Percentiles rank a stretch among this genome's conserved stretches.
Evolutionary conservation across 2,113 vertebrate genomes (phyloP).

Genomic region (Mus musculus): GRCm39 chr6:22124001-22124500

Average conservation of each 20-base stretch:
- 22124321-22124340: conserved; percentile 29
- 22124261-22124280: neutral
- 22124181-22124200: neutral
- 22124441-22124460: conserved; percentile 31
- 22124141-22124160: neutral
- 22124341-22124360: neutral
- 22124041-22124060: conserved; percentile 40
- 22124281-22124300: neutral
- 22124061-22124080: neutral
- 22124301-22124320: conserved; percentile 16
- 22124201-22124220: neutral
- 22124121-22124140: neutral
- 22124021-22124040: conserved; percentile 3
- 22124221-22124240: neutral
- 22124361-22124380: neutral
- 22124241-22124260: neutral
- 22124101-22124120: neutral
- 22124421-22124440: neutral
- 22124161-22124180: conserved; percentile 2
- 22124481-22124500: neutral
- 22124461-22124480: conserved; percentile 49
- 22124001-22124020: neutral
- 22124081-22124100: neutral
- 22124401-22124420: neutral
- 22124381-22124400: conserved; percentile 4